A percentile compares a stretch with the other conserved stretches of the same genome.
phyloP scores from a whole-genome alignment of 2,888 invertebrate species.

The Argyresthia albistria region DNA sequence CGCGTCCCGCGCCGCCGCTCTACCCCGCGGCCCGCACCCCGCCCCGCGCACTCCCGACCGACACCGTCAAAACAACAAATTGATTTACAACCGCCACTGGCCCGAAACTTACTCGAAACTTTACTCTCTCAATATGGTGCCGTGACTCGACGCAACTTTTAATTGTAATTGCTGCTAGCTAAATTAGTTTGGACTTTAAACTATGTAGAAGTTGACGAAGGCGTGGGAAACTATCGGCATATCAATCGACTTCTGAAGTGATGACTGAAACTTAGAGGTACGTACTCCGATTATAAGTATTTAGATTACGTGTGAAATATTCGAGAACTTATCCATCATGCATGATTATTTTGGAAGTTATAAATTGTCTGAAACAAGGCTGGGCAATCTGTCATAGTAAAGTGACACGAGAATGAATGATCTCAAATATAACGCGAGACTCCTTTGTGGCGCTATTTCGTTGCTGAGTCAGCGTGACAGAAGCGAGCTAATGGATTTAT shows the following conservation, averaged over 20 bases:
- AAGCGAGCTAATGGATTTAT: conserved; percentile 26
- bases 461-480: conserved; percentile 28
- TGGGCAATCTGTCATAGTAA: conserved; percentile 32
- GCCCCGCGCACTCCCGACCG: conserved; percentile 20
- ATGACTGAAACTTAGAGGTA: not conserved
- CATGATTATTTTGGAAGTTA: conserved; percentile 9
- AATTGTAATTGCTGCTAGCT: conserved; percentile 6
- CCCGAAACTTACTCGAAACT: conserved; percentile 23
- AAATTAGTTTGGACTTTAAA: not conserved
- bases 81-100: conserved; percentile 39
- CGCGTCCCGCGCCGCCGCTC: conserved; percentile 15
- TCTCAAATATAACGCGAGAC: conserved; percentile 39
- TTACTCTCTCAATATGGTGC: conserved; percentile 19
- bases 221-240: no score
- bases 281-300: not conserved
- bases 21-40: conserved; percentile 15
- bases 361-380: conserved; percentile 1
- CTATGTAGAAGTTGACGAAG: not conserved
- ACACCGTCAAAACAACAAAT: conserved; percentile 53
- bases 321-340: conserved; percentile 2
- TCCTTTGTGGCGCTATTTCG: conserved; percentile 15
- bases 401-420: conserved; percentile 47
- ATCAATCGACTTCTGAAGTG: not conserved
- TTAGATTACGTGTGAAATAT: no score
- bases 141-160: conserved; percentile 18